Conservation (phyloP, 2,797 vertebrate genomes). For the Muraenolepis orangiensis region DNA sequence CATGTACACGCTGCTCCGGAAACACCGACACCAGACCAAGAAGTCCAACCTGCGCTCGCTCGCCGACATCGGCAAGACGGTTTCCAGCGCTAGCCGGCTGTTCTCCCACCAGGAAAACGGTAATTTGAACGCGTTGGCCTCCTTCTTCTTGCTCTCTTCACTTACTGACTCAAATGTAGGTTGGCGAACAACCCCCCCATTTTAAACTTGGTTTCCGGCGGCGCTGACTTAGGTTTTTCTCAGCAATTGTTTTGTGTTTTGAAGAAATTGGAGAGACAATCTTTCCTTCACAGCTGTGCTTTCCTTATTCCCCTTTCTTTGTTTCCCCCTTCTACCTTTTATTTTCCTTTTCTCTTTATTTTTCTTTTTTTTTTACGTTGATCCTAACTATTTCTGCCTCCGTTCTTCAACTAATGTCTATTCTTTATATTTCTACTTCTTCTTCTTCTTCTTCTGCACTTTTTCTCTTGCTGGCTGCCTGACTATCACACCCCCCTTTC, state of each 20-base stretch:
- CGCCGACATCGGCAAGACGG: conserved; percentile 97
- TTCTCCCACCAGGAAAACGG: conserved; percentile 94
- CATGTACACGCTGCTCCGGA: conserved; percentile 89
- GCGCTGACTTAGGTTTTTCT: not conserved
- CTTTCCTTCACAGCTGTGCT: not conserved
- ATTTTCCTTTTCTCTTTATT: not conserved
- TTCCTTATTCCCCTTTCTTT: not conserved
- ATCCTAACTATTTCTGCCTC: not conserved
- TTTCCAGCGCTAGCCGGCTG: conserved; percentile 97
- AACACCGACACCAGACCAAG: conserved; percentile 98
- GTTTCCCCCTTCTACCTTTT: too few species aligned
- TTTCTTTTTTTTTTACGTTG: not conserved
- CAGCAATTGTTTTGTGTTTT: not conserved
- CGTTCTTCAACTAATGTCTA: conserved; percentile 24
- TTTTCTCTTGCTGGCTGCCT: conserved; percentile 9
- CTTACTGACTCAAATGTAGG: not conserved
- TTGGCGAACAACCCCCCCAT: not conserved
- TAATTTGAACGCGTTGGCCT: conserved; percentile 69
- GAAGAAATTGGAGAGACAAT: not conserved
- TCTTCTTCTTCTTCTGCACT: not conserved
- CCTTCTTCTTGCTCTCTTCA: conserved; percentile 51
- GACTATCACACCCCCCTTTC: conserved; percentile 8
- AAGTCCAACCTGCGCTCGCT: conserved; percentile 98
- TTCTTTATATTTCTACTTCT: conserved; percentile 26
- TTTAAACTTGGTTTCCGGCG: not conserved